Conservation (phyloP, 1,140 invertebrate genomes). For the Drosophila ironensis region DNA sequence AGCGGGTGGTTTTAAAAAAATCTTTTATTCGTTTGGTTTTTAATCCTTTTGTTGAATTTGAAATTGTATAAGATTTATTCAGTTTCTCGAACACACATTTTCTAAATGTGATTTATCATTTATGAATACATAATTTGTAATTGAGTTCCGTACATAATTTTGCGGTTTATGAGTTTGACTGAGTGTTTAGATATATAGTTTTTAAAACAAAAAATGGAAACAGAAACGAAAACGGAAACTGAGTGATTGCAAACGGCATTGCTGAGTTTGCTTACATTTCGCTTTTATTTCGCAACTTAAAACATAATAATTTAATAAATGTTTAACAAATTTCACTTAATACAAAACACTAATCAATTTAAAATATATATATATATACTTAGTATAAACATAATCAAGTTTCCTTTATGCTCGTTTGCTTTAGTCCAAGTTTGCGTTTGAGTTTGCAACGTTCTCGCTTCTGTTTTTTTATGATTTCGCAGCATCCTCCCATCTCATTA, state of each 20-base stretch:
- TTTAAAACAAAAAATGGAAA: background rate
- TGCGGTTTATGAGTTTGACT: constrained; percentile 19
- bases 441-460: constrained; percentile 33
- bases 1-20: constrained; percentile 40
- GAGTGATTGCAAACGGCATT: constrained; percentile 36
- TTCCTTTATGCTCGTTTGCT: constrained; percentile 54
- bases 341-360: constrained; percentile 80
- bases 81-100: constrained; percentile 38
- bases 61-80: constrained; percentile 53
- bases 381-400: constrained; percentile 78
- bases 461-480: constrained; percentile 52
- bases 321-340: constrained; percentile 80
- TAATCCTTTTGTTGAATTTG: constrained; percentile 35
- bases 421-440: constrained; percentile 44
- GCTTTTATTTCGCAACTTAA: constrained; percentile 77
- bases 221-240: no score
- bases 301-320: constrained; percentile 81
- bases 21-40: constrained; percentile 29
- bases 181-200: no score
- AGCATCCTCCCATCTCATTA: no score
- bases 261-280: constrained; percentile 63
- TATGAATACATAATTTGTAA: constrained; percentile 40
- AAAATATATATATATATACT: constrained; percentile 77
- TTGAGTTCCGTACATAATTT: constrained; percentile 43
- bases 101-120: constrained; percentile 35